Evolutionary conservation across 1,140 invertebrate species (phyloP).

Genomic region (Hirudo medicinalis): DNA sequence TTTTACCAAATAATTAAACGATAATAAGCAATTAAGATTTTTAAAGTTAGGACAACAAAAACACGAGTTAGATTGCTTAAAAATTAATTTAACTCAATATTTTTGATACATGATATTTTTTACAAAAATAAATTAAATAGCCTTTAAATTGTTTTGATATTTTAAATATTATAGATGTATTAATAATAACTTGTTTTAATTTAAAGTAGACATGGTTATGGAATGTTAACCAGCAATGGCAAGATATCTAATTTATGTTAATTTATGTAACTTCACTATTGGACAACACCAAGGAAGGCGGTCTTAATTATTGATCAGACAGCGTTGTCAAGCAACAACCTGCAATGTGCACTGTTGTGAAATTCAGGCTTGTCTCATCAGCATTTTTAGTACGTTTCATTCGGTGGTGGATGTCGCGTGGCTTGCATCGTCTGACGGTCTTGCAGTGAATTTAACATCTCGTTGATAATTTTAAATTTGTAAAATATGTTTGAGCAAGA

Average conservation of each 20-base stretch:
- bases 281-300: not conserved
- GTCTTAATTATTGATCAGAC: conserved; percentile 7
- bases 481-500: conserved; percentile 61
- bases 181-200: not conserved
- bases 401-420: conserved; percentile 1
- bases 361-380: not conserved
- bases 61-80: too few relatives aligned
- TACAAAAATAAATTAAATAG: too few relatives aligned
- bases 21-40: too few relatives aligned
- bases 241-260: conserved; percentile 1
- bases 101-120: too few relatives aligned
- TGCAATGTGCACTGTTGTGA: not conserved
- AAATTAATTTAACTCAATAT: too few relatives aligned
- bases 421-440: not conserved
- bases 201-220: not conserved
- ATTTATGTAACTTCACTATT: not conserved
- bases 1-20: too few relatives aligned
- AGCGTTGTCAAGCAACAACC: conserved; percentile 11
- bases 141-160: too few relatives aligned
- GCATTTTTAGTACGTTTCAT: conserved; percentile 2
- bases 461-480: not conserved
- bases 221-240: not conserved
- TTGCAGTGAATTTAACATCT: conserved; percentile 7
- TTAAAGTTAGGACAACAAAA: too few relatives aligned
- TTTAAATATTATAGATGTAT: too few relatives aligned